Evolutionary conservation across 1,140 invertebrate genomes (phyloP), one percentile per base, ranked within the genome.

Genomic region (Drosophila guanche): DNA sequence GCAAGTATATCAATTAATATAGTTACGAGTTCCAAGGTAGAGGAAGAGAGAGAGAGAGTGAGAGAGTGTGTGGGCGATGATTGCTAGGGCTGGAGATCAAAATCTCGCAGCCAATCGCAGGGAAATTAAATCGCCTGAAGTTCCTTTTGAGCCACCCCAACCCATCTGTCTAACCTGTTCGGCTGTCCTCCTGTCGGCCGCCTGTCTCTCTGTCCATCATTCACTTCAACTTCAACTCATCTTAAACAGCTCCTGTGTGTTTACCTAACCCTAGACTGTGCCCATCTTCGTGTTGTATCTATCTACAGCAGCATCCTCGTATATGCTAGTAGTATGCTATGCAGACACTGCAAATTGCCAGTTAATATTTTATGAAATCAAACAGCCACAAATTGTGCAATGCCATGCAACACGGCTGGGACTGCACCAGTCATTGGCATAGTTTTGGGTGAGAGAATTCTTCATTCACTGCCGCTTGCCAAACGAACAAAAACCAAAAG

Each of bases 1-100:
- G 83, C 83, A 62, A 83, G 66, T 88, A 83, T 88, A 88, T 88
- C 84, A 88, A 88, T 88, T 88, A 88, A 88, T 89, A 89, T 88
- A 89, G 78, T 88, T 86, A 79, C 88, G 83, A 50, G 66, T 72
- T 86, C 43, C 8, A 48, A 40, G 52, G 5, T 29, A 54, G 57
- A 20, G 27, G 29, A 23, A 37, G 22, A 8, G 41, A 37, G 37
- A 14, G 14, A 42, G 43, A 20, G 16, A 20, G n/a, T n/a, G 16
- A 20, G 0, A 20, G 16, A 8, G 37, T n/a, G n/a, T 42, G 23
- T 10, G 40, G 51, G 43, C 33, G 10, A 37, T 37, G 50, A 52
- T 41, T 50, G 56, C 40, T 16, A 10, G 37, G 16, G 5, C 16
- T 41, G 10, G 25, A 37, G 41, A 67, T 16, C 46, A 33, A 40